Base-by-base conservation (phyloP, 2,113 vertebrate species). In the Ursus arctos region DNA sequence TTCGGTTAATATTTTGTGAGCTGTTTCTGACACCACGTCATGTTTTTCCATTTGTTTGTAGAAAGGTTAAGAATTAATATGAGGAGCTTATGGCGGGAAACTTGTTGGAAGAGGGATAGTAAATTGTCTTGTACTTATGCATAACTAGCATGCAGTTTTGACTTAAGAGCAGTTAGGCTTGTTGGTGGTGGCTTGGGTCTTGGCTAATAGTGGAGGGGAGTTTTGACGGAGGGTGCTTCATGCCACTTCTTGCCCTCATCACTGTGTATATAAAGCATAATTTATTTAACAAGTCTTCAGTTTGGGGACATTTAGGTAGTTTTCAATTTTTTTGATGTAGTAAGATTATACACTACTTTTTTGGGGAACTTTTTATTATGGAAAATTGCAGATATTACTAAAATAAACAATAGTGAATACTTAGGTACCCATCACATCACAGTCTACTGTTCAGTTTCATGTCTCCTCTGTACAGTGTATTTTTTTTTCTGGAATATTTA, bases 51-150 rank as follows among this genome's bases (percentile, higher is more conserved):
- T 88, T 94, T 95, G 6, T 76, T n/a, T 95, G 40, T 86, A 82
- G 65, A 88, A 82, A 76, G 28, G 19, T 49, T 69, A 43, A 95
- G 57, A 95, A 80, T 95, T 82, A 33, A 67, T 87, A 57, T 63
- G 40, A 82, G 16, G 69, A 59, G 14, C 51, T 97, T 95, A 77
- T 79, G n/a, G 59, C 92, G n/a, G 80, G 4, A 94, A 18, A 61
- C 47, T 88, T 96, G 24, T 89, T 86, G 83, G 19, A 95, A 92
- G 19, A 40, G 26, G 24, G 9, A 13, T 85, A 71, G 14, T 82
- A 63, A 67, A 94, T 97, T 97, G 79, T 89, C 40, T 84, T 86
- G 13, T 53, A 80, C 49, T 33, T 95, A 65, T 88, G 40, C 65
- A 76, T 93, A 93, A 87, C 22, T 59, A 57, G 14, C 53, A 47